phyloP scores from a whole-genome alignment of 2,113 vertebrate species.

The Vanacampus margaritifer region DNA sequence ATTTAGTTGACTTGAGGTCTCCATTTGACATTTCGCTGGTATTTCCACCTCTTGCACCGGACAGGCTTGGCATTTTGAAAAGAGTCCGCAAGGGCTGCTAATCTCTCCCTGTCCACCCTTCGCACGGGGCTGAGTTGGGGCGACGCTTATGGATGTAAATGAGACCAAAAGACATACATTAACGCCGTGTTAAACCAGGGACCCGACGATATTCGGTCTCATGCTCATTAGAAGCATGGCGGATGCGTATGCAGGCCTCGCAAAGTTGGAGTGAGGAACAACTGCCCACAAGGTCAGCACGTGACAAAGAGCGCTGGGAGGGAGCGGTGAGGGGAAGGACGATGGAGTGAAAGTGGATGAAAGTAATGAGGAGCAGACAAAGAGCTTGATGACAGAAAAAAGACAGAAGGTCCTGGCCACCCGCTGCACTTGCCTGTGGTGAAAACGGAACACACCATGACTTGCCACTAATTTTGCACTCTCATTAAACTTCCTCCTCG shows the following conservation, averaged over 20 bases:
- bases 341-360: slow-evolving; percentile 43
- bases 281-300: slow-evolving; percentile 30
- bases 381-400: slow-evolving; percentile 33
- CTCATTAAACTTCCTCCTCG: slow-evolving; percentile 40
- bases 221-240: background rate
- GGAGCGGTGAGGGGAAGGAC: slow-evolving; percentile 40
- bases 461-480: slow-evolving; percentile 49
- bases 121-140: slow-evolving; percentile 37
- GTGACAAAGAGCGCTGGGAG: slow-evolving; percentile 34
- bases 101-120: slow-evolving; percentile 47
- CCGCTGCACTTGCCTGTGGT: slow-evolving; percentile 38
- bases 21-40: slow-evolving; percentile 74
- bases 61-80: slow-evolving; percentile 72
- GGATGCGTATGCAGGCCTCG: background rate
- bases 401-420: slow-evolving; percentile 48
- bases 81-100: slow-evolving; percentile 45
- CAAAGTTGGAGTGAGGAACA: slow-evolving; percentile 8
- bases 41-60: slow-evolving; percentile 69
- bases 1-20: slow-evolving; percentile 74
- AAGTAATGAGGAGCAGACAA: slow-evolving; percentile 26
- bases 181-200: background rate
- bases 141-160: slow-evolving; percentile 19
- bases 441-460: slow-evolving; percentile 37
- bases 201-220: background rate
- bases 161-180: background rate